A percentile compares a stretch with the other conserved stretches of the same genome.
Conservation (phyloP, 2,888 invertebrate species). For the Julus scanicus region DNA sequence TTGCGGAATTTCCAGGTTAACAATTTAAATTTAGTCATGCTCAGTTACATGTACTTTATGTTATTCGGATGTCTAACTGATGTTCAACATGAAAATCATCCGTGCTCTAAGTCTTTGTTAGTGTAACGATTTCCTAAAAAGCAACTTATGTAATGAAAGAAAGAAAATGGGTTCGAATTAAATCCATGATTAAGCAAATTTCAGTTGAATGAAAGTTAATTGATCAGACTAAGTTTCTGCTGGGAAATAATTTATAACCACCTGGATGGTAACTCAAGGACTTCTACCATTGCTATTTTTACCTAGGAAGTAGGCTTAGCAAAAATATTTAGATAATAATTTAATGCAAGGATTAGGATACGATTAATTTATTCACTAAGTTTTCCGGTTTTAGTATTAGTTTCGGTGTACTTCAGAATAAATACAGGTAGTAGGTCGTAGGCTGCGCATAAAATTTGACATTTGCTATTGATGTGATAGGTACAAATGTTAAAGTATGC, state of each 20-base stretch:
- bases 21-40: background rate
- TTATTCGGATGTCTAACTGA: background rate
- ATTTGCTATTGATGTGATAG: background rate
- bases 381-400: background rate
- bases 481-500: background rate
- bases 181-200: background rate
- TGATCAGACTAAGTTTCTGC: background rate
- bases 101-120: background rate
- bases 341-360: background rate
- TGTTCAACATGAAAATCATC: background rate
- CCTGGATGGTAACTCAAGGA: conserved; percentile 15
- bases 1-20: background rate
- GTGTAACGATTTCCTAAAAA: background rate
- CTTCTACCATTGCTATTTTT: background rate
- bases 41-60: background rate
- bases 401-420: background rate
- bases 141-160: background rate
- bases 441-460: conserved; percentile 4
- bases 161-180: conserved; percentile 13
- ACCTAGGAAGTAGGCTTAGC: conserved; percentile 19
- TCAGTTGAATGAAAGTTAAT: background rate
- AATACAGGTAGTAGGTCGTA: background rate
- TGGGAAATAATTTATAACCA: background rate
- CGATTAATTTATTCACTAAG: background rate
- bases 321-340: background rate